Conservation (phyloP, 1,140 invertebrate genomes). For the Bombus pascuorum region DNA sequence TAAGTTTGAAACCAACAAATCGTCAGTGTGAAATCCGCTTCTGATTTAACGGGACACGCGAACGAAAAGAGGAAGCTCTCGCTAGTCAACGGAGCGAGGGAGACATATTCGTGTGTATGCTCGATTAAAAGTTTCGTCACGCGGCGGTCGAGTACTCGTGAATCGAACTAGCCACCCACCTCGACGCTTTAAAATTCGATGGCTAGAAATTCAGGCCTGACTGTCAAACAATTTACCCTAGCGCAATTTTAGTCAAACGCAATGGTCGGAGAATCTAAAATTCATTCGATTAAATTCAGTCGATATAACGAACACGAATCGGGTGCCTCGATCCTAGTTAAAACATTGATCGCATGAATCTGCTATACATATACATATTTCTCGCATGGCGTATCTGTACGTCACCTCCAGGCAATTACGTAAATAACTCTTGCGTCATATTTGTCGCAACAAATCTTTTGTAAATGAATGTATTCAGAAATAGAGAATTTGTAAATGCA, state of each 20-base stretch:
- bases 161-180: slow-evolving; percentile 8
- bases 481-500: too few species aligned
- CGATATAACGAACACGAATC: background rate
- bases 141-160: slow-evolving; percentile 5
- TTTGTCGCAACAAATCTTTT: too few species aligned
- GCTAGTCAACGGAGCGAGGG: background rate
- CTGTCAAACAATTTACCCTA: slow-evolving; percentile 3
- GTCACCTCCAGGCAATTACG: too few species aligned
- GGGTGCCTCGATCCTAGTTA: background rate
- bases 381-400: too few species aligned
- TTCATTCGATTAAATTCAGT: background rate
- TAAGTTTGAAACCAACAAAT: background rate
- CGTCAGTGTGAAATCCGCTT: background rate
- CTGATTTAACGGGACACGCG: background rate
- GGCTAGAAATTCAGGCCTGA: background rate
- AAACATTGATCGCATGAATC: background rate
- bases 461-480: too few species aligned
- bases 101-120: background rate
- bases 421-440: too few species aligned
- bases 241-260: background rate
- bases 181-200: slow-evolving; percentile 1
- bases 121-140: slow-evolving; percentile 11
- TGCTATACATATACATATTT: background rate
- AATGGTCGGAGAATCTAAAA: background rate
- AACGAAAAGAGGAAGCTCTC: background rate